Evolutionary conservation across 2,888 invertebrate species (phyloP).

Genomic region (Agrochola circellaris): DNA sequence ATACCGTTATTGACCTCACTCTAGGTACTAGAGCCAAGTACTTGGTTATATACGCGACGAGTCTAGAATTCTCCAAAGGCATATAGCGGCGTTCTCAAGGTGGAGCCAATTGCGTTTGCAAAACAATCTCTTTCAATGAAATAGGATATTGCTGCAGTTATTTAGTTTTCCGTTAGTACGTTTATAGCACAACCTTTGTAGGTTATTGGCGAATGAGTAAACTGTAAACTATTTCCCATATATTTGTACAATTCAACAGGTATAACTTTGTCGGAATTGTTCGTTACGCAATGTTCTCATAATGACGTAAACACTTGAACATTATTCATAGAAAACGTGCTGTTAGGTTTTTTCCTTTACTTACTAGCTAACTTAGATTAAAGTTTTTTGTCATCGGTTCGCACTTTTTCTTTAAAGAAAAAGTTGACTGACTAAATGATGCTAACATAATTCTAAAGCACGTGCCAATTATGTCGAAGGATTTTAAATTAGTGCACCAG

Average conservation of each 20-base stretch:
- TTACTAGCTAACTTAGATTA: constrained; percentile 35
- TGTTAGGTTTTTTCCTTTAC: constrained; percentile 52
- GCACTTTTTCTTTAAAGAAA: constrained; percentile 52
- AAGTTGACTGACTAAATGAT: constrained; percentile 48
- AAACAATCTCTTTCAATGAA: constrained; percentile 48
- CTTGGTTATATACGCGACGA: constrained; percentile 63
- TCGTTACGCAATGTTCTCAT: constrained; percentile 58
- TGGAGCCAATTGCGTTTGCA: constrained; percentile 54
- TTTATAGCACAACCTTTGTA: constrained; percentile 43
- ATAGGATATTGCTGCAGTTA: constrained; percentile 58
- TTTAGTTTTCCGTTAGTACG: constrained; percentile 48
- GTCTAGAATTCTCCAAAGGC: constrained; percentile 63
- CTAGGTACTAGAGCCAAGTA: constrained; percentile 62
- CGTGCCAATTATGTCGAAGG: constrained; percentile 52
- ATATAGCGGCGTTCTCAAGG: constrained; percentile 58
- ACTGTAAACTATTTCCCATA: constrained; percentile 46
- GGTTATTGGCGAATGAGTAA: constrained; percentile 55
- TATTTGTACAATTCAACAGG: constrained; percentile 45
- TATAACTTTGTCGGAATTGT: constrained; percentile 50
- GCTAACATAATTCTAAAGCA: constrained; percentile 48
- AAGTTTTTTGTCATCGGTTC: constrained; percentile 40
- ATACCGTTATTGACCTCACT: constrained; percentile 86
- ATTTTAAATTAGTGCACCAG: constrained; percentile 53
- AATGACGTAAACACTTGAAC: constrained; percentile 62
- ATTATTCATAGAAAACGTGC: constrained; percentile 56